Base-by-base conservation (phyloP, 2,888 invertebrate genomes). In the Oscheius myriophilus region DNA sequence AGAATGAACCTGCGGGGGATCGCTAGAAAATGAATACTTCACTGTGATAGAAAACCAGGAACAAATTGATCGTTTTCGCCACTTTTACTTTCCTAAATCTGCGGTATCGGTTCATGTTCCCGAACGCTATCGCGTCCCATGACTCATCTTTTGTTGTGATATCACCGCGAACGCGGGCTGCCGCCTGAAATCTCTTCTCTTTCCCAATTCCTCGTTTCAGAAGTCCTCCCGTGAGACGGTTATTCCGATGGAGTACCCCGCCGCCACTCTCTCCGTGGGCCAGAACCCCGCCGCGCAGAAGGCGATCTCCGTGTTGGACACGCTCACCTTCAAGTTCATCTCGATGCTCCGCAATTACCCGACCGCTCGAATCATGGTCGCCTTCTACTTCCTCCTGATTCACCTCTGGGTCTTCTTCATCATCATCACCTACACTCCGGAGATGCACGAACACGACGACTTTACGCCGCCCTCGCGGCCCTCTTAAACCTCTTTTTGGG, bases 351-450 rank as follows among this genome's bases (percentile, higher is more conserved):
- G 78, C 4, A 69, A 69, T 23, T 73, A 94, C 88, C 94, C 94
- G 0, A 87, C 93, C 54, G 91, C 93, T 69, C 90, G 94, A 82
- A 91, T 93, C 69, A 91, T 93, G 86, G 91, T 94, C n/a, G 90
- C 94, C 71, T 88, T 92, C 81, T 95, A 95, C 87, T 92, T 94
- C 90, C 93, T 89, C n/a, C 88, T 93, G 61, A 89, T 94, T 16
- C 93, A 93, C 87, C 87, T 93, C 23, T 93, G 93, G 93, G 92
- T 93, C 61, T 90, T 93, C 87, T 90, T 93, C 61, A 92, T 93
- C 21, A 88, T 93, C 64, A 89, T 93, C 67, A 92, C 92, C 4
- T 92, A 92, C 82, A 91, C 91, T 54, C 92, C 91, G 49, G 90
- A 90, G 80, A 87, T 88, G 16, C 89, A 89, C 59, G 67, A 67